Base-by-base conservation (phyloP, 1,140 invertebrate genomes). In the Lasioglossum baleicum region DNA sequence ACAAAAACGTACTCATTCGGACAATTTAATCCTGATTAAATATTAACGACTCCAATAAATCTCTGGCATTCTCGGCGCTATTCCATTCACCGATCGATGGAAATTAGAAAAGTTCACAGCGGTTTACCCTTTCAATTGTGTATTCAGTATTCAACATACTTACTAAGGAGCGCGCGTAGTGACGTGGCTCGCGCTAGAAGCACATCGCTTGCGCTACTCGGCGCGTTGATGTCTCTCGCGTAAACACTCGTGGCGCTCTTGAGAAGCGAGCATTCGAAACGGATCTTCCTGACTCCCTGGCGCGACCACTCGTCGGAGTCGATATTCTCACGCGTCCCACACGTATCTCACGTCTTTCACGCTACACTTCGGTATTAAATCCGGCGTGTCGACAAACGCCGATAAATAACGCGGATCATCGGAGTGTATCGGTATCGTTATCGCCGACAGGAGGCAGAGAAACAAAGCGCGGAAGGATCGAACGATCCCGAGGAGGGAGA, bases 401-500 rank as follows among this genome's bases (percentile, higher is more conserved):
- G 20, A 65, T 42, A 42, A 65, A 65, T 42, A 65, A 42, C 17
- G 42, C 64, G 40, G 40, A 35, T 64, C 35, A 22, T 8, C 64
- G 64, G 20, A 11, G 35, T 22, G 7, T 20, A 22, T 66, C 64
- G 20, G 35, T 66, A 44, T 44, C 64, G 64, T 42, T 48, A 67
- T 48, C 65, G 65, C 22, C 22, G 26, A n/a, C 42, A 26, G 42
- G 51, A 44, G 6, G 15, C 22, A 31, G n/a, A 26, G 51, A 67
- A 64, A 75, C 40, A 80, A 67, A 73, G 73, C 75, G 79, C 44
- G 51, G 53, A 69, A 60, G 51, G 48, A 65, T 56, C 13, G 48
- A n/a, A 31, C 5, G 51, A 76, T 56, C 68, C 74, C 61, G 67
- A 22, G 42, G 6, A 75, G 60, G 81, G 81, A 83, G 71, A 44